Percentiles rank a stretch among this genome's conserved stretches.
Conservation (phyloP, 2,797 vertebrate species). For the Pseudomugil gertrudae region DNA sequence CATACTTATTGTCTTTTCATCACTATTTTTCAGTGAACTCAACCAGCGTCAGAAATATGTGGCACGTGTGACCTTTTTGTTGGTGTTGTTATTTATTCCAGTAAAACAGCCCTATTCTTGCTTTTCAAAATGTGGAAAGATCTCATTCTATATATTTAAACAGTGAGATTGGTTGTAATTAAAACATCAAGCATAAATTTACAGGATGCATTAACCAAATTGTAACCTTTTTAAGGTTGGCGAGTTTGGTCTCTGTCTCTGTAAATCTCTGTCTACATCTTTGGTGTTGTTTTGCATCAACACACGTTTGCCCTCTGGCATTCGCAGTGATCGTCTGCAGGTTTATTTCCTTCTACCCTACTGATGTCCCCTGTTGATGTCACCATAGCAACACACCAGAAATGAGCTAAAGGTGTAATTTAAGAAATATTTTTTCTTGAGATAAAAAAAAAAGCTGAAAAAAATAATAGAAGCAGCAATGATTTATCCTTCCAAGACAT, state of each 20-base stretch:
- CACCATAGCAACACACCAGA: constrained; percentile 65
- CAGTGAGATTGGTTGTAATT: background rate
- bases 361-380: constrained; percentile 42
- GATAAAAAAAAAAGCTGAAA: background rate
- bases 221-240: constrained; percentile 5
- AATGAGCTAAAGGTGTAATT: constrained; percentile 51
- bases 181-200: background rate
- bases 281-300: constrained; percentile 54
- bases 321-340: constrained; percentile 46
- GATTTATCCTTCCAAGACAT: constrained; percentile 41
- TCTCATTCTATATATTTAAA: background rate
- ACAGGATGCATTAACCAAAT: background rate
- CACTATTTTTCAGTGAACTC: constrained; percentile 1
- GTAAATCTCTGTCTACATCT: constrained; percentile 8
- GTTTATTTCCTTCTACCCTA: constrained; percentile 60
- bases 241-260: constrained; percentile 3
- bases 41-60: background rate
- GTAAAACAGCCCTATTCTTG: background rate
- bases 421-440: constrained; percentile 39
- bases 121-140: background rate
- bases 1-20: background rate
- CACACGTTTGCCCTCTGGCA: constrained; percentile 42
- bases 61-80: background rate
- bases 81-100: background rate
- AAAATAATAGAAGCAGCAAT: constrained; percentile 17